Evolutionary conservation across 2,797 vertebrate genomes (phyloP).

Genomic region (Gouania willdenowi): DNA sequence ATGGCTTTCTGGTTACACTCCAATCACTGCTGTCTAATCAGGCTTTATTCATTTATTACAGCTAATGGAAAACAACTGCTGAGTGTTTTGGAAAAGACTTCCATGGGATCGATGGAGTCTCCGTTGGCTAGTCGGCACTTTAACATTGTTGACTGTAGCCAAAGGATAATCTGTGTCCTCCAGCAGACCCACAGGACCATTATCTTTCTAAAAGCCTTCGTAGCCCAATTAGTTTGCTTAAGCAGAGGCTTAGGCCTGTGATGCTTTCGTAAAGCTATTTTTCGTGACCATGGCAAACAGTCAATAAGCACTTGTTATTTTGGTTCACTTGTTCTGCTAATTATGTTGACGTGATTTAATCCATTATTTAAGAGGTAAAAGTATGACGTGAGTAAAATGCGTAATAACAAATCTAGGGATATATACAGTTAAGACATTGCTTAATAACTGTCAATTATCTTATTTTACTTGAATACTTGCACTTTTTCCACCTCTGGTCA

Average conservation of each 20-base stretch:
- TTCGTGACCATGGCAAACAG: not conserved
- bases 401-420: no score
- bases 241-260: constrained; percentile 16
- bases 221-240: constrained; percentile 49
- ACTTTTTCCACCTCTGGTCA: no score
- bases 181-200: constrained; percentile 36
- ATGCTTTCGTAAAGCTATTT: constrained; percentile 19
- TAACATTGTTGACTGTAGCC: constrained; percentile 51
- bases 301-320: constrained; percentile 13
- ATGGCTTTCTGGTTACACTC: constrained; percentile 18
- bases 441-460: no score
- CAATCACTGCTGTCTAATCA: constrained; percentile 12
- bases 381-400: no score
- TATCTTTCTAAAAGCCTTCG: constrained; percentile 54
- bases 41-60: constrained; percentile 10
- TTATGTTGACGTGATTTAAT: no score
- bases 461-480: no score
- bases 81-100: constrained; percentile 25
- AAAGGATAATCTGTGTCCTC: constrained; percentile 51
- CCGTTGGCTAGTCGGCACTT: constrained; percentile 42
- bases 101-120: constrained; percentile 16
- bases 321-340: not conserved
- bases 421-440: no score
- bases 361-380: no score
- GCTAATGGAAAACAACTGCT: constrained; percentile 48